Evolutionary conservation across 1,140 invertebrate genomes (phyloP).

Genomic region (Caerostris darwini): DNA sequence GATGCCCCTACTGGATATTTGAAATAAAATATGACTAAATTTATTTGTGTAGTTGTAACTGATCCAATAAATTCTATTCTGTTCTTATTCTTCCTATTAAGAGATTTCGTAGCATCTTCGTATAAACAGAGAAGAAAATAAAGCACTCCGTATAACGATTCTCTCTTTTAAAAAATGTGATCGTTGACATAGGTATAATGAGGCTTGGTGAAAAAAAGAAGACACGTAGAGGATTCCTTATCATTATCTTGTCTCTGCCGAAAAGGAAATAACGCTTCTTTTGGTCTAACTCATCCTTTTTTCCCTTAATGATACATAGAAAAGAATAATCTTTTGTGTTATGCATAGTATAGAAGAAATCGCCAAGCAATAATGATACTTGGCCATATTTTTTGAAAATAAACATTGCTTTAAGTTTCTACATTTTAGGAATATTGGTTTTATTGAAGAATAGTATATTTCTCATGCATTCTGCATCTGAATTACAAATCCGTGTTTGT

Average conservation of each 20-base stretch:
- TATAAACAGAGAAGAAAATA: not conserved
- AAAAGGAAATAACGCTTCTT: constrained; percentile 33
- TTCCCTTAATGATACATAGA: constrained; percentile 8
- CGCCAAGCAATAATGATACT: not conserved
- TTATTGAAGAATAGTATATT: too few species aligned
- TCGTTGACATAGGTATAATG: constrained; percentile 43
- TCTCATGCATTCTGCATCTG: too few species aligned
- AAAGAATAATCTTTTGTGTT: constrained; percentile 43
- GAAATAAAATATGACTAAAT: not conserved
- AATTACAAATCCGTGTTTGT: too few species aligned
- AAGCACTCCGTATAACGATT: not conserved
- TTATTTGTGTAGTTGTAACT: not conserved
- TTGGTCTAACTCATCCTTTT: not conserved
- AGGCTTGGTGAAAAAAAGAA: constrained; percentile 1
- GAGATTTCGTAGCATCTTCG: not conserved
- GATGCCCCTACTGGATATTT: not conserved
- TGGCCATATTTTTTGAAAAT: too few species aligned
- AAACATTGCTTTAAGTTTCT: too few species aligned
- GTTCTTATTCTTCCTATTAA: not conserved
- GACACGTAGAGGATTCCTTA: constrained; percentile 15
- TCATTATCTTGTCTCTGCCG: constrained; percentile 39
- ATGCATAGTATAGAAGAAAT: not conserved
- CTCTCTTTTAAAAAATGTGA: constrained; percentile 2
- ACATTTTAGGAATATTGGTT: too few species aligned
- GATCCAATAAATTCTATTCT: too few species aligned